Evolutionary conservation across 2,888 invertebrate genomes (phyloP).

Genomic region (Suillia variegata): DNA sequence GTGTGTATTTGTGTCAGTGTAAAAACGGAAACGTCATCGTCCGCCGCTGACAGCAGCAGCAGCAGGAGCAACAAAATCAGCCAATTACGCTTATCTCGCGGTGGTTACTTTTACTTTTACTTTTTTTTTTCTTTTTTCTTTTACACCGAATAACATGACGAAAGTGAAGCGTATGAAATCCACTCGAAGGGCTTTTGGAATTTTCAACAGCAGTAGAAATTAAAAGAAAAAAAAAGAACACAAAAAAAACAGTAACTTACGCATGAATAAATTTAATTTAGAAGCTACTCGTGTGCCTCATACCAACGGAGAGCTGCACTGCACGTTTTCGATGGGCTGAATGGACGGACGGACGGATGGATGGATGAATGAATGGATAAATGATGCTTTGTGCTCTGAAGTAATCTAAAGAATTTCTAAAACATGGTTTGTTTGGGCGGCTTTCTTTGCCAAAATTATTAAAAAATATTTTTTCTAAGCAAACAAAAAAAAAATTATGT

Average conservation of each 20-base stretch:
- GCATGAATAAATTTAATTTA: slow-evolving; percentile 18
- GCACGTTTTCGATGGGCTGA: too few species aligned
- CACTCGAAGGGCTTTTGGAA: too few species aligned
- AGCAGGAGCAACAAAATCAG: background rate
- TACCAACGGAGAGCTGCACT: too few species aligned
- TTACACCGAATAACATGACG: background rate
- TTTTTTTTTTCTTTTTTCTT: too few species aligned
- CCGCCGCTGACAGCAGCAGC: background rate
- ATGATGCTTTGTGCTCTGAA: background rate
- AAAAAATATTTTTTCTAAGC: slow-evolving; percentile 1
- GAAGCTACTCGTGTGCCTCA: too few species aligned
- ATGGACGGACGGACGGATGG: too few species aligned
- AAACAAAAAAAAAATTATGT: too few species aligned
- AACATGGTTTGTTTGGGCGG: too few species aligned
- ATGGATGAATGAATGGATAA: too few species aligned
- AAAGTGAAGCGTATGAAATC: too few species aligned
- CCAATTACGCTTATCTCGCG: background rate
- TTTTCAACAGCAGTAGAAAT: background rate
- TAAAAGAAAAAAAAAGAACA: background rate
- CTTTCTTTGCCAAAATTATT: background rate
- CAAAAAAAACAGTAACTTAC: slow-evolving; percentile 1
- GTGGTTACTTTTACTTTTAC: background rate
- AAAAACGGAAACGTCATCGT: background rate
- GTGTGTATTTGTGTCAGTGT: too few species aligned
- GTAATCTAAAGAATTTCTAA: background rate